Base-by-base conservation (phyloP, 2,888 invertebrate species). In the Macroteleia sp. region DNA sequence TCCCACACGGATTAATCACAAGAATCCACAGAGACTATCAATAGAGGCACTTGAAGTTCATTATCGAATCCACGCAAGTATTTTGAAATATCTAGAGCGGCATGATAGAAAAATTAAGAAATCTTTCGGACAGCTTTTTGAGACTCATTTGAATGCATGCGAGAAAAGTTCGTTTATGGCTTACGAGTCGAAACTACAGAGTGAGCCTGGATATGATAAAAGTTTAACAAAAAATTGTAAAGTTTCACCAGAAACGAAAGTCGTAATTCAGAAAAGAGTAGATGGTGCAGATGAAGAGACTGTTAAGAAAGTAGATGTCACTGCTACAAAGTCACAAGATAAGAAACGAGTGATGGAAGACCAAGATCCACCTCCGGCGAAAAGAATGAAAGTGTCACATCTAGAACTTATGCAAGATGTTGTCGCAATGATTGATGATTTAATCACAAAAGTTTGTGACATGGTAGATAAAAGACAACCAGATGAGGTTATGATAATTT, bases 31-130 rank as follows among this genome's bases (percentile, higher is more conserved):
- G 71, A 94, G 95, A 88, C 92, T 97, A 46, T 95, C 97, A 10
- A 95, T 98, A 46, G 98, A 98, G 93, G 96, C 97, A 0, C 92
- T 98, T 30, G 98, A 98, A 92, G 93, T 96, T 19, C 95, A 95
- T 86, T 96, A 96, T 87, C 93, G 98, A 86, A 95, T 97, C 62
- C 97, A 98, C 89, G 96, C 97, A 0, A 95, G 96, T n/a, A 96
- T 97, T 84, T 92, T 98, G 3, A 98, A 97, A 91, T 96, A 95
- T 90, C 92, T 98, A 25, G 96, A 96, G 86, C 94, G 95, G 79
- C 94, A 95, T 82, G 96, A 95, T 86, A 95, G 94, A 48, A 95
- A 95, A 91, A 92, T 95, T 80, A 93, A 93, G 50, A 92, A 91
- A 80, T 93, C 92, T 44, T 91, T 93, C 2, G 95, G 94, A 9